phyloP scores from a whole-genome alignment of 1,140 invertebrate species.

The Drosophila ananassae region DNA sequence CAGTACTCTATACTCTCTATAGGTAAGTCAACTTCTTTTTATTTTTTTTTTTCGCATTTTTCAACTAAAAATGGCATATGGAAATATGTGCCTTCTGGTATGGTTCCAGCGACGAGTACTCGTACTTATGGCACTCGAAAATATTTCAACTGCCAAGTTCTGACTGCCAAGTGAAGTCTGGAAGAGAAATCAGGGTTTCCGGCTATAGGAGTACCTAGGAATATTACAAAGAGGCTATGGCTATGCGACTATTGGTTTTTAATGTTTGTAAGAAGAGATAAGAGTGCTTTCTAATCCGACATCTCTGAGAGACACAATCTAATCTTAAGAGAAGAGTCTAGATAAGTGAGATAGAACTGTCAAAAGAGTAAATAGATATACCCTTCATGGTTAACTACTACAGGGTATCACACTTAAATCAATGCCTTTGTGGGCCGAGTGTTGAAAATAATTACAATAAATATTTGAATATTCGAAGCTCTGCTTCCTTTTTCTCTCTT shows the following conservation, averaged over 20 bases:
- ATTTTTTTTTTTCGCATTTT: conserved; percentile 29
- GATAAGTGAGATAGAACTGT: background rate
- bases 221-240: background rate
- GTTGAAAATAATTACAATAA: conserved; percentile 55
- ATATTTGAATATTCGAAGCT: conserved; percentile 52
- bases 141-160: conserved; percentile 45
- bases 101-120: background rate
- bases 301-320: background rate
- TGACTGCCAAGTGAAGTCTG: conserved; percentile 8
- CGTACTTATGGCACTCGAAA: conserved; percentile 29
- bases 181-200: background rate
- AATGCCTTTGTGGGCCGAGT: conserved; percentile 30
- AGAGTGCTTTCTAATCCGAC: conserved; percentile 4
- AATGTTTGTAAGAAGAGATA: background rate
- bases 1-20: too few species aligned
- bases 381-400: background rate
- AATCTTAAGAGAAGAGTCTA: background rate
- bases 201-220: background rate
- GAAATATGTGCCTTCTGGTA: conserved; percentile 8
- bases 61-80: conserved; percentile 32
- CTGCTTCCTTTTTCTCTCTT: conserved; percentile 37
- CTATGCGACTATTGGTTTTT: background rate
- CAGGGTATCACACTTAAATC: conserved; percentile 39
- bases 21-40: conserved; percentile 36
- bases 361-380: background rate